A percentile compares a stretch with the other conserved stretches of the same genome.
phyloP scores from a whole-genome alignment of 1,140 invertebrate genomes.

The Dendroctonus valens region DNA sequence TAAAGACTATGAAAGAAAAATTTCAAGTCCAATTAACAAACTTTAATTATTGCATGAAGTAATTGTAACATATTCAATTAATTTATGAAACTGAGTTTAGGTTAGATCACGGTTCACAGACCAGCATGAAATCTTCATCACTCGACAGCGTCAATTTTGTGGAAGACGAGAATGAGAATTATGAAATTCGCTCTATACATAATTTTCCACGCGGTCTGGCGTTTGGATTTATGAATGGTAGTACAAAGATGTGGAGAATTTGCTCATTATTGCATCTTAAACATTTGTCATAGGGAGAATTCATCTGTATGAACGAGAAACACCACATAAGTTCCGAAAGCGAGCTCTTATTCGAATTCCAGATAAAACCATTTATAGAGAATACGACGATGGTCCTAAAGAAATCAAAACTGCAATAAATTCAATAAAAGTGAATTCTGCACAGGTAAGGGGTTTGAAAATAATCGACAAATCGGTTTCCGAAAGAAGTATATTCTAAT shows the following conservation, averaged over 20 bases:
- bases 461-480: too few relatives aligned
- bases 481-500: too few relatives aligned
- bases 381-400: conserved; percentile 37
- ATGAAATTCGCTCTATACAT: conserved; percentile 54
- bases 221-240: conserved; percentile 59
- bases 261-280: neutral
- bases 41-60: too few relatives aligned
- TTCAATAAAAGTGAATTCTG: conserved; percentile 32
- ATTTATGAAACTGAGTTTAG: conserved; percentile 2
- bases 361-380: conserved; percentile 47
- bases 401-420: conserved; percentile 34
- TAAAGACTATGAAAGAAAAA: too few relatives aligned
- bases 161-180: conserved; percentile 32
- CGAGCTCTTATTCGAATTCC: conserved; percentile 60
- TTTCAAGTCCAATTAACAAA: too few relatives aligned
- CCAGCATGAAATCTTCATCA: conserved; percentile 29
- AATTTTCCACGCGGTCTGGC: conserved; percentile 62
- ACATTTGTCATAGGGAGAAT: conserved; percentile 46
- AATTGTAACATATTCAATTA: neutral
- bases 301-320: conserved; percentile 65
- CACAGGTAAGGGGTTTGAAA: too few relatives aligned
- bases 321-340: conserved; percentile 58
- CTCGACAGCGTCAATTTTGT: conserved; percentile 16
- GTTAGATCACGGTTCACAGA: conserved; percentile 34
- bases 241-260: neutral